Percentiles rank a stretch among this genome's conserved stretches.
Evolutionary conservation across 2,113 vertebrate species (phyloP).

Genomic region (Cynoglossus semilaevis): DNA sequence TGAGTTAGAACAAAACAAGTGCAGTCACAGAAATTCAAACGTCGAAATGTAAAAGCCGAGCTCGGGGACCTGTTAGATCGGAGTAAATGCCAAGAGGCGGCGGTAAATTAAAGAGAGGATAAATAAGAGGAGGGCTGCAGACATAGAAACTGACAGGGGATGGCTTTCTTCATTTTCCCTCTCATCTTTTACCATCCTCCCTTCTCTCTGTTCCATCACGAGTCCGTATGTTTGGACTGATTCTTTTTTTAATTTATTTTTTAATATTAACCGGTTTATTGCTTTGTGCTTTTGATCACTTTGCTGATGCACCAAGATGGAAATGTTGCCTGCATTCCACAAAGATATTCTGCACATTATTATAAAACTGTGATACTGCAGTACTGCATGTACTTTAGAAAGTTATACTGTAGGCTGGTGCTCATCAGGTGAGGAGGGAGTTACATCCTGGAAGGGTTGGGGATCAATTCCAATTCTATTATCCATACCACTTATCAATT

Average conservation of each 20-base stretch:
- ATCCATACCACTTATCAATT: no score
- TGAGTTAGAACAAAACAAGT: conserved; percentile 82
- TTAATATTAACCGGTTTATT: neutral
- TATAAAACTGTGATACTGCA: no score
- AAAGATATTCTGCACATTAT: neutral
- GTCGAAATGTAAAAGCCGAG: conserved; percentile 47
- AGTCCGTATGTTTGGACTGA: neutral
- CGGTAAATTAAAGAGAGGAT: conserved; percentile 17
- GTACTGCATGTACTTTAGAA: no score
- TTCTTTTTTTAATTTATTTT: neutral
- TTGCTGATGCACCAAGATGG: neutral
- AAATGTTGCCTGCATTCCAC: neutral
- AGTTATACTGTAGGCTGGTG: no score
- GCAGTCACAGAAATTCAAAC: conserved; percentile 75
- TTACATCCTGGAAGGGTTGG: no score
- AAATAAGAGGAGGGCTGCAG: conserved; percentile 14
- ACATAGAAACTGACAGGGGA: conserved; percentile 11
- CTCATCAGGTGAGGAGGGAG: no score
- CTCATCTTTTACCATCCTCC: conserved; percentile 7
- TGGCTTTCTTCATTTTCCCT: conserved; percentile 13
- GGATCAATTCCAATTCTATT: no score
- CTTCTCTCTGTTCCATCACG: conserved; percentile 21
- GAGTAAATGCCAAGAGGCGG: conserved; percentile 41
- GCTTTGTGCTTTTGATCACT: neutral
- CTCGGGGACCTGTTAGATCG: conserved; percentile 37